phyloP scores from a whole-genome alignment of 1,140 invertebrate genomes.

The Atta colombica region DNA sequence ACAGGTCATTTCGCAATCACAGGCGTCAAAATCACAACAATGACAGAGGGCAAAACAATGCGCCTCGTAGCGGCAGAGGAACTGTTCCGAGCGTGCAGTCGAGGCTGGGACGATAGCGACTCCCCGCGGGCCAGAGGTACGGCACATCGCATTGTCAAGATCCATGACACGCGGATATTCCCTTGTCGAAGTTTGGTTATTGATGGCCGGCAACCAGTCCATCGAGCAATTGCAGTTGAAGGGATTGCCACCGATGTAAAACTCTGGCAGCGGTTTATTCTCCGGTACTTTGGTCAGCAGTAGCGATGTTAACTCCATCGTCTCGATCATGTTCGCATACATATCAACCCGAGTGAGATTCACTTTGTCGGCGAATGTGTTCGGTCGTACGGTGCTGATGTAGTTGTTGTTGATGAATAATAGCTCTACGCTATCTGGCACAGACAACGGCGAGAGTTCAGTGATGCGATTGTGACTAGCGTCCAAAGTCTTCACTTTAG shows the following conservation, averaged over 20 bases:
- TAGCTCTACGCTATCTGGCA: constrained; percentile 95
- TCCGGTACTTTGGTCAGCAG: constrained; percentile 90
- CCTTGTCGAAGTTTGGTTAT: constrained; percentile 92
- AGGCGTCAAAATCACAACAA: constrained; percentile 97
- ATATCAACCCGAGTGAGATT: constrained; percentile 95
- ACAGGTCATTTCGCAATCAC: constrained; percentile 98
- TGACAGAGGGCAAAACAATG: constrained; percentile 97
- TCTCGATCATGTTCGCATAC: constrained; percentile 94
- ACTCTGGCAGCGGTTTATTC: constrained; percentile 92
- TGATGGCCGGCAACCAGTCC: constrained; percentile 96
- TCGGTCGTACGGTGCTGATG: constrained; percentile 92
- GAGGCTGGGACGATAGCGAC: constrained; percentile 90
- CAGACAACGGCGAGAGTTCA: constrained; percentile 92
- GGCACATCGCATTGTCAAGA: constrained; percentile 94
- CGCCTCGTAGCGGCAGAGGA: constrained; percentile 96
- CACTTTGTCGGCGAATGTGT: constrained; percentile 94
- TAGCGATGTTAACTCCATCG: constrained; percentile 93
- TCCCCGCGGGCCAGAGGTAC: constrained; percentile 92
- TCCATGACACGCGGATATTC: constrained; percentile 96
- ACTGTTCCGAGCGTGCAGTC: constrained; percentile 91
- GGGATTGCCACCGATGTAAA: constrained; percentile 95
- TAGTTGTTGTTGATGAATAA: constrained; percentile 96
- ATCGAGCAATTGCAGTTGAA: constrained; percentile 97
- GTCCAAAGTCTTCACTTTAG: constrained; percentile 92
- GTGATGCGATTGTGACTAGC: constrained; percentile 95